Percentiles rank a stretch among this genome's conserved stretches.
These are phyloP conservation scores for Aphelenchoides bicaudatus DNA, from an alignment of 2,888 invertebrate species.

Conservation along the genomic window DNA sequence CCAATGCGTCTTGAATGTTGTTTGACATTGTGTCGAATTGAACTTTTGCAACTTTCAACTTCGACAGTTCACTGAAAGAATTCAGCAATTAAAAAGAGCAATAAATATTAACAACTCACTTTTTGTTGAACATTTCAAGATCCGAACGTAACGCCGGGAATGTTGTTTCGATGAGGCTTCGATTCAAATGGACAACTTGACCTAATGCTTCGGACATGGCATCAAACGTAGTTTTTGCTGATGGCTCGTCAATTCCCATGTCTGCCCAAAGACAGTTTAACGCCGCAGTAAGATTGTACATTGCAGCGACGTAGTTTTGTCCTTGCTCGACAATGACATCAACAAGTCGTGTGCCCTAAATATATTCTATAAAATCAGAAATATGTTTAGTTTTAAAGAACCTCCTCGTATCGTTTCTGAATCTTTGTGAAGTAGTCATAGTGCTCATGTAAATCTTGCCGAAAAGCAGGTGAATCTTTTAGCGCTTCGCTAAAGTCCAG, in stretches of 20 bases:
- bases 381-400: constrained; percentile 17
- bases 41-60: constrained; percentile 62
- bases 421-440: constrained; percentile 34
- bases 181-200: constrained; percentile 43
- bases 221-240: constrained; percentile 29
- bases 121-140: constrained; percentile 67
- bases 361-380: constrained; percentile 32
- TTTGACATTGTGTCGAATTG: constrained; percentile 64
- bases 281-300: constrained; percentile 73
- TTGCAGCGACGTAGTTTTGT: constrained; percentile 83
- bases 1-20: constrained; percentile 63
- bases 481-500: constrained; percentile 42
- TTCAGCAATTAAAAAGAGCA: constrained; percentile 1
- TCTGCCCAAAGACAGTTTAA: constrained; percentile 79
- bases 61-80: constrained; percentile 61
- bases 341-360: constrained; percentile 76
- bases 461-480: constrained; percentile 44
- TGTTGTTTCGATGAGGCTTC: constrained; percentile 36
- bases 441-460: constrained; percentile 34
- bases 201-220: constrained; percentile 50
- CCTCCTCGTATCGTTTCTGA: constrained; percentile 37
- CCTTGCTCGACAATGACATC: constrained; percentile 84
- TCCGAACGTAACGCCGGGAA: constrained; percentile 33
- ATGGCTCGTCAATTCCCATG: constrained; percentile 59
- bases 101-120: constrained; percentile 54